Percentiles rank a stretch among this genome's conserved stretches.
Conservation (phyloP, 2,113 vertebrate species). For the Balaeniceps rex region DNA sequence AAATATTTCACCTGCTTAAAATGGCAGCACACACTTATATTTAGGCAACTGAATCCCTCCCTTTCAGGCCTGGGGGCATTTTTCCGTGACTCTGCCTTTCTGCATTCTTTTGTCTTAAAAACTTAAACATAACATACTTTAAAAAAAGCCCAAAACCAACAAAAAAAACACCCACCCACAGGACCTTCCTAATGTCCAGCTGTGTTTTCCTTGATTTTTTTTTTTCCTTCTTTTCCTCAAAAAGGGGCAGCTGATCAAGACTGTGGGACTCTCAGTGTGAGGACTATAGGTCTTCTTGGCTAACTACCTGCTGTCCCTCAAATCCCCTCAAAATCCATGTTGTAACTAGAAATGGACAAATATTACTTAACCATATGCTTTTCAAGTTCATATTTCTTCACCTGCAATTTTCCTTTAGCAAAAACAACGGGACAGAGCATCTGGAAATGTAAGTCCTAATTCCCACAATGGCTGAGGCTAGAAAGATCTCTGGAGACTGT, state of each 20-base stretch:
- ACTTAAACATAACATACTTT: not conserved
- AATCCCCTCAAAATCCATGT: not conserved
- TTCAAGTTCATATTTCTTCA: not conserved
- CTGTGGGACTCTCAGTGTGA: not conserved
- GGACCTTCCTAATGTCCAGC: not conserved
- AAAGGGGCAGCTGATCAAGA: not conserved
- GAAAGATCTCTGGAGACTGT: not conserved
- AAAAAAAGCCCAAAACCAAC: not conserved
- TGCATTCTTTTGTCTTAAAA: not conserved
- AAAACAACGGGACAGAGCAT: not conserved
- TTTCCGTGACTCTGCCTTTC: not conserved
- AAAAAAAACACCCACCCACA: accelerated
- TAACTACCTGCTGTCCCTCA: not conserved
- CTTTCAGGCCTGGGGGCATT: not conserved
- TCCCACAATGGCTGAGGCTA: not conserved
- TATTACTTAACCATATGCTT: not conserved
- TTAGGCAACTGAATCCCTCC: not conserved
- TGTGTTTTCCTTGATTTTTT: not conserved
- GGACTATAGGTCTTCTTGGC: not conserved
- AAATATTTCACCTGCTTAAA: not conserved
- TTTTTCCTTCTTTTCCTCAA: not conserved
- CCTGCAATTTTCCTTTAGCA: not conserved
- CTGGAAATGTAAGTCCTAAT: not conserved
- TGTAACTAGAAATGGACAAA: not conserved
- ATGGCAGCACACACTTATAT: not conserved